Percentiles rank a stretch among this genome's conserved stretches.
These are phyloP conservation scores for Lycaena phlaeas DNA, from an alignment of 2,888 invertebrate species.

Conservation along the genomic window DNA sequence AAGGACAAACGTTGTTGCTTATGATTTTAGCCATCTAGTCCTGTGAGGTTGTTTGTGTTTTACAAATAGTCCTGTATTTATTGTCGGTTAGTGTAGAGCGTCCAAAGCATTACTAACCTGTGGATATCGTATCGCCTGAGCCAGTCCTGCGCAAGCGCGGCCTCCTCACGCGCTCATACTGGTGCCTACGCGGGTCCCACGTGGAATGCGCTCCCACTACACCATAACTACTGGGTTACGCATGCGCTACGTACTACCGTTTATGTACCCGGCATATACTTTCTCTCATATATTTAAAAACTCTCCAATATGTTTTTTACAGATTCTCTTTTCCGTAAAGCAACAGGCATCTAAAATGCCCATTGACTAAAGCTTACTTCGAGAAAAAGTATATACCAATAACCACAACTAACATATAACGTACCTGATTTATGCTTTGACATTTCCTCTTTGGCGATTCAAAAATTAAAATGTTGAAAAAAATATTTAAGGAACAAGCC, in stretches of 20 bases:
- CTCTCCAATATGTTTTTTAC: no score
- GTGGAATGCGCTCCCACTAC: constrained; percentile 78
- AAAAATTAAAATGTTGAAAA: constrained; percentile 6
- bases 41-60: no score
- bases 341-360: no score
- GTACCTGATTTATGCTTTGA: constrained; percentile 23
- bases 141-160: constrained; percentile 75
- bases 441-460: constrained; percentile 16
- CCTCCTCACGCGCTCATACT: constrained; percentile 88
- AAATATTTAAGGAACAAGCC: constrained; percentile 16
- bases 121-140: constrained; percentile 78
- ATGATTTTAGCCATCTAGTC: no score
- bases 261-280: constrained; percentile 8
- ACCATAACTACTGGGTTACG: constrained; percentile 63
- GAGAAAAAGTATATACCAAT: constrained; percentile 7
- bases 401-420: constrained; percentile 14
- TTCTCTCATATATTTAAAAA: no score
- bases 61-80: no score
- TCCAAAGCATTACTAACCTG: constrained; percentile 38
- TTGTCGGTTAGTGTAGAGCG: no score
- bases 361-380: no score
- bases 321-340: no score
- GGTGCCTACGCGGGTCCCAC: constrained; percentile 91
- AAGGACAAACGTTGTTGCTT: no score
- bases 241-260: constrained; percentile 74